Evolutionary conservation across 1,140 invertebrate genomes (phyloP).

Genomic region (Penaeus chinensis): DNA sequence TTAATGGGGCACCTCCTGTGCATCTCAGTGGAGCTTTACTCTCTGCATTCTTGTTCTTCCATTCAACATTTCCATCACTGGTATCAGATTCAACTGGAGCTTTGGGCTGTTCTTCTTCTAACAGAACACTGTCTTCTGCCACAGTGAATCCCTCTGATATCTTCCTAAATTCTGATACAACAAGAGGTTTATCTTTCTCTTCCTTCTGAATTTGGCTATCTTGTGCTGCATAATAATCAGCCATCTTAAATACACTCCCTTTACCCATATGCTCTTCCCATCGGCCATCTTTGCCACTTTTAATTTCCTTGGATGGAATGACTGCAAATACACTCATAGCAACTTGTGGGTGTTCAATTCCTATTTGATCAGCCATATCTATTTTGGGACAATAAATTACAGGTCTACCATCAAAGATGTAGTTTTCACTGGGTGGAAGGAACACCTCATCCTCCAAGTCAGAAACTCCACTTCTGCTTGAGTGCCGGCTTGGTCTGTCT

Average conservation of each 20-base stretch:
- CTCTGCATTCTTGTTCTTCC: no score
- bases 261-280: background rate
- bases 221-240: background rate
- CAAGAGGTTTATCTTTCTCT: no score
- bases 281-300: background rate
- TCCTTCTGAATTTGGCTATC: no score
- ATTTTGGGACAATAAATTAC: slow-evolving; percentile 29
- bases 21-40: no score
- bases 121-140: no score
- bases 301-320: slow-evolving; percentile 23
- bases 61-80: no score
- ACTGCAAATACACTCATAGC: slow-evolving; percentile 47
- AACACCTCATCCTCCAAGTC: slow-evolving; percentile 51
- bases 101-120: no score
- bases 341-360: slow-evolving; percentile 8
- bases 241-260: background rate
- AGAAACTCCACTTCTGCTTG: slow-evolving; percentile 51
- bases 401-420: slow-evolving; percentile 22
- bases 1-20: no score
- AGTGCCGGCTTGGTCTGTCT: slow-evolving; percentile 36
- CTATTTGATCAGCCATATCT: slow-evolving; percentile 26
- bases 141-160: no score
- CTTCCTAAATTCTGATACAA: no score
- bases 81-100: no score
- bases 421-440: slow-evolving; percentile 34